Base-by-base conservation (phyloP, 1,140 invertebrate genomes). In the Scaptomyza pallida region DNA sequence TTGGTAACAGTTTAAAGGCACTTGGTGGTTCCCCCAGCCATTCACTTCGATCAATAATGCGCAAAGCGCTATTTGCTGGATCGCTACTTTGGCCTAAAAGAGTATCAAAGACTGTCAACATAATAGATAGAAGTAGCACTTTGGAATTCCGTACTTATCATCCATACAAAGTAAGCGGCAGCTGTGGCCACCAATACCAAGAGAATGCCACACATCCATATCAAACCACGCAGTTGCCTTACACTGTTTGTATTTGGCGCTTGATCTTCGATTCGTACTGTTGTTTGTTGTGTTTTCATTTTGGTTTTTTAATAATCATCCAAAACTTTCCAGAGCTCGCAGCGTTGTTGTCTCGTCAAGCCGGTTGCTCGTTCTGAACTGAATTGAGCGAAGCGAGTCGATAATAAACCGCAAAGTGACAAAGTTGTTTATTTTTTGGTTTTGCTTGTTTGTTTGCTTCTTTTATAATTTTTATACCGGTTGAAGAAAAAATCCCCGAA, bases 1-100 rank as follows among this genome's bases (percentile, higher is more conserved):
- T 75, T 1, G 62, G 67, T 2, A 94, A 72, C 23, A 78, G 89
- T 5, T 85, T 79, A 4, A 93, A 60, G 1, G 80, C 72, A 0
- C 83, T 90, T 0, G 93, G 92, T 5, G 94, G 92, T 72, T 94
- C 94, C 9, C 94, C 94, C 8, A 93, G 72, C 95, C 95, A 95
- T 69, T 95, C 95, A 94, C 79, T 89, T 47, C 83, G 83, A 64
- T 89, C 85, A 30, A 89, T 69, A 61, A 89, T 89, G 23, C 62
- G 83, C 30, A 89, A 44, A 8, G 50, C 50, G 16, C 50, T 69
- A 50, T 57, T 57, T 1, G 43, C 6, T 3, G 35, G 30, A 15
- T 16, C 54, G 4, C 43, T 45, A 8, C 59, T 67, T 48, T 70
- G 72, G 26, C 54, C 81, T 85, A 23, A 19, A 41, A 23, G 47